Evolutionary conservation across 2,888 invertebrate genomes (phyloP).

Genomic region (Hypolimnas misippus): DNA sequence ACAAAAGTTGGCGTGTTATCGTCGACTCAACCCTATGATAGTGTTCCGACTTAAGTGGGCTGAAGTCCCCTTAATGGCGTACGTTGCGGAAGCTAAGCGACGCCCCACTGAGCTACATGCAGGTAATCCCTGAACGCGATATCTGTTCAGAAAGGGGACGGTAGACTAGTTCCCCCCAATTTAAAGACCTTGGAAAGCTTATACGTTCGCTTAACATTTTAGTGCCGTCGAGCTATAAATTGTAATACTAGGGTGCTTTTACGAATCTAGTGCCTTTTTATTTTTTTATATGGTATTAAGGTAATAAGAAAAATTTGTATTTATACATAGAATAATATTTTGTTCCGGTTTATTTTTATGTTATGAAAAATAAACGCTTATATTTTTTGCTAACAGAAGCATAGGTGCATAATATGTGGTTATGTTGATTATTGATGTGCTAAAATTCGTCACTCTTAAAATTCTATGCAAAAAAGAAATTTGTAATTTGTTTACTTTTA

Average conservation of each 20-base stretch:
- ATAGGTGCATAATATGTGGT: no score
- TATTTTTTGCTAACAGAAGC: no score
- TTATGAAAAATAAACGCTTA: no score
- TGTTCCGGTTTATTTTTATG: no score
- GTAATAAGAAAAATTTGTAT: no score
- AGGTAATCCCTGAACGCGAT: conserved; percentile 44
- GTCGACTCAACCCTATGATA: conserved; percentile 29
- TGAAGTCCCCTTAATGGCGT: conserved; percentile 38
- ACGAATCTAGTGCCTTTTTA: not conserved
- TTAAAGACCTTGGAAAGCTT: conserved; percentile 11
- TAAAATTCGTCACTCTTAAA: no score
- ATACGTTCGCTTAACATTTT: not conserved
- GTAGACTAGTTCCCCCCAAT: conserved; percentile 18
- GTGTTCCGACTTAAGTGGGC: conserved; percentile 34
- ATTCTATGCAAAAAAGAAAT: no score
- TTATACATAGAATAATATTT: no score
- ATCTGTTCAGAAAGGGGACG: conserved; percentile 33
- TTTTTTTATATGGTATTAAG: not conserved
- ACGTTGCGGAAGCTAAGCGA: conserved; percentile 35
- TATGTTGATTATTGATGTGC: no score
- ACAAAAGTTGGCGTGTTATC: conserved; percentile 27
- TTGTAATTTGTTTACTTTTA: no score
- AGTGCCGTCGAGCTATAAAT: not conserved
- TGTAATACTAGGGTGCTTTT: conserved; percentile 1
- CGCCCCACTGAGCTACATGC: conserved; percentile 40